phyloP scores from a whole-genome alignment of 2,888 invertebrate species.

The Andrena trimmerana region DNA sequence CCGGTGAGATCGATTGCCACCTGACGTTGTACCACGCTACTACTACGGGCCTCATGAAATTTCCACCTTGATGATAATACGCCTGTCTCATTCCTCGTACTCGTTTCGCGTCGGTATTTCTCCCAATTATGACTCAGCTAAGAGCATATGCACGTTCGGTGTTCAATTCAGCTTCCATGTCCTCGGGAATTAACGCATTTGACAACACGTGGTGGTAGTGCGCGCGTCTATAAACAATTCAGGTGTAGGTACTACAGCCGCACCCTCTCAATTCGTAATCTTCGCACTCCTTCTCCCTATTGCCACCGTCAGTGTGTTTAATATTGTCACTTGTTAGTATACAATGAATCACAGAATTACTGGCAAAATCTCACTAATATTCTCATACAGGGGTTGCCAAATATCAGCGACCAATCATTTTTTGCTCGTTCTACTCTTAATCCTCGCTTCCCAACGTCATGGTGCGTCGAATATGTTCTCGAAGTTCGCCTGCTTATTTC shows the following conservation, averaged over 20 bases:
- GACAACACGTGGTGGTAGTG: slow-evolving; percentile 37
- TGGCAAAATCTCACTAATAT: background rate
- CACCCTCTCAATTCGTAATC: slow-evolving; percentile 15
- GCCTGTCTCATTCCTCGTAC: background rate
- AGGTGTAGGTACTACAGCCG: background rate
- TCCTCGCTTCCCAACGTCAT: too few relatives aligned
- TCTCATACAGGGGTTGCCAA: too few relatives aligned
- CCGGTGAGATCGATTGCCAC: slow-evolving; percentile 45
- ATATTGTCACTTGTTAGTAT: slow-evolving; percentile 19
- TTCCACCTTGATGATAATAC: slow-evolving; percentile 2
- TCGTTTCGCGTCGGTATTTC: background rate
- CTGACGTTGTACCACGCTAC: slow-evolving; percentile 32
- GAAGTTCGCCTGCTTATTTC: too few relatives aligned
- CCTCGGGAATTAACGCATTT: slow-evolving; percentile 32
- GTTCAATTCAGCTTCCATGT: slow-evolving; percentile 18
- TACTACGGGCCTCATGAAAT: slow-evolving; percentile 24
- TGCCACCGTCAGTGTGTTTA: slow-evolving; percentile 4
- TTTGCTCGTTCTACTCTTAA: too few relatives aligned
- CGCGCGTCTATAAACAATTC: background rate
- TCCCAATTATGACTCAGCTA: background rate
- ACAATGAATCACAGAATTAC: background rate
- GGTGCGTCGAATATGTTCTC: too few relatives aligned
- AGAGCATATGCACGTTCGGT: background rate
- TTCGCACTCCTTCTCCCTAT: background rate
- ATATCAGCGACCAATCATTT: too few relatives aligned